phyloP scores from a whole-genome alignment of 30 jellyfish, hydroid and myxozoan genomes.

The Sanderia malayensis region DNA sequence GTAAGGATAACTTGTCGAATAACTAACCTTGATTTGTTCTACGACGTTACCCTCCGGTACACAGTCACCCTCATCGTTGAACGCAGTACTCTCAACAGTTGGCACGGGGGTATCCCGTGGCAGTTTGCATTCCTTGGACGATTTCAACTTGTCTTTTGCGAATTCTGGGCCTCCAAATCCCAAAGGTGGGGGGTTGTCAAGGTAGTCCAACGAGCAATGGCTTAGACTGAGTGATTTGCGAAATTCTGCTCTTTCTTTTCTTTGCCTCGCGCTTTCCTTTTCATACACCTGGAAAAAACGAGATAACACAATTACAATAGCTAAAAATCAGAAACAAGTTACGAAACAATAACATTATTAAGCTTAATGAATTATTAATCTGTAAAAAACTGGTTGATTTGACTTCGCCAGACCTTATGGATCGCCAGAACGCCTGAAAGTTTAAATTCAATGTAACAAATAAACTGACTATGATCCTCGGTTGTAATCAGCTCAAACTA shows the following conservation, averaged over 20 bases:
- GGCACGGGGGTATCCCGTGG: conserved; percentile 53
- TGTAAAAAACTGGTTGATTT: too few species aligned
- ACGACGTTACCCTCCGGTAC: conserved; percentile 79
- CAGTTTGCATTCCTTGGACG: conserved; percentile 73
- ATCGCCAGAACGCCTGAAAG: too few species aligned
- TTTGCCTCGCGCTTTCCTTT: conserved; percentile 50
- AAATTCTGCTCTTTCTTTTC: conserved; percentile 38
- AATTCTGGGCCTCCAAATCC: conserved; percentile 77
- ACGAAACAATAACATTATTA: too few species aligned
- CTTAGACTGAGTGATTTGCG: conserved; percentile 54
- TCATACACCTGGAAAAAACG: conserved; percentile 34
- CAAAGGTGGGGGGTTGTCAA: conserved; percentile 54
- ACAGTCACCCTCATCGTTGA: conserved; percentile 80
- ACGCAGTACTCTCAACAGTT: conserved; percentile 36
- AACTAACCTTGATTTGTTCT: conserved; percentile 66
- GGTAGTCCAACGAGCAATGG: conserved; percentile 22
- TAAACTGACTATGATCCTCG: too few species aligned
- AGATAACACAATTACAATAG: too few species aligned
- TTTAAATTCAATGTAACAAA: too few species aligned
- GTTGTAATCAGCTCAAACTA: too few species aligned
- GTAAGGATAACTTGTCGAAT: too few species aligned
- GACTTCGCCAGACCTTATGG: too few species aligned
- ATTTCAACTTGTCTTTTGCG: conserved; percentile 55
- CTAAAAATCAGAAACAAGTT: too few species aligned
- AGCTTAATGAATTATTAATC: too few species aligned